These are phyloP conservation scores for Pantherophis guttatus DNA, from an alignment of 2,113 vertebrate species.

Conservation along the genomic window DNA sequence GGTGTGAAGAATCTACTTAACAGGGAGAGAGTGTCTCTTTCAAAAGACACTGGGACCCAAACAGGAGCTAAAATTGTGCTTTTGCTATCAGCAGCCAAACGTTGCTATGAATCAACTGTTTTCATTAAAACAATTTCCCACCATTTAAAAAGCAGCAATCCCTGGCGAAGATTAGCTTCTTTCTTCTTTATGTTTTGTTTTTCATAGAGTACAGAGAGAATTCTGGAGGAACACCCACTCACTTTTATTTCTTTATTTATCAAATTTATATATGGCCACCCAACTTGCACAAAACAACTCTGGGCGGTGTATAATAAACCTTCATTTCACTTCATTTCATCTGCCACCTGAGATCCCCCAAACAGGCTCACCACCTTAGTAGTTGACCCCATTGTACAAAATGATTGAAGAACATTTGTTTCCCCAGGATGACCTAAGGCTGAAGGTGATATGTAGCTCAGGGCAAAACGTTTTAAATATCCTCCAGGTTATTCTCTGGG, in stretches of 20 bases:
- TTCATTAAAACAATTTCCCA: background rate
- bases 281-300: background rate
- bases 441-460: background rate
- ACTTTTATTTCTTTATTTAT: background rate
- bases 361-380: background rate
- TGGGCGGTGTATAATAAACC: background rate
- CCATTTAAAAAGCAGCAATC: background rate
- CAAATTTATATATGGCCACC: background rate
- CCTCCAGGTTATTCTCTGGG: constrained; percentile 38
- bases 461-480: constrained; percentile 16
- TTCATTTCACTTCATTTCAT: background rate
- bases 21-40: background rate
- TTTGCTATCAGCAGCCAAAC: background rate
- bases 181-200: background rate
- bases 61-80: background rate
- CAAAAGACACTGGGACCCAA: background rate
- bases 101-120: background rate
- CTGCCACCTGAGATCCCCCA: background rate
- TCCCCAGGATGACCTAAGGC: background rate
- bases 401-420: background rate
- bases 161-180: background rate
- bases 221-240: background rate
- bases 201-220: background rate
- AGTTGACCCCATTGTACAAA: background rate
- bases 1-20: background rate